These are phyloP conservation scores for Xiphias gladius DNA, from an alignment of 2,113 vertebrate genomes.

Conservation along the genomic window DNA sequence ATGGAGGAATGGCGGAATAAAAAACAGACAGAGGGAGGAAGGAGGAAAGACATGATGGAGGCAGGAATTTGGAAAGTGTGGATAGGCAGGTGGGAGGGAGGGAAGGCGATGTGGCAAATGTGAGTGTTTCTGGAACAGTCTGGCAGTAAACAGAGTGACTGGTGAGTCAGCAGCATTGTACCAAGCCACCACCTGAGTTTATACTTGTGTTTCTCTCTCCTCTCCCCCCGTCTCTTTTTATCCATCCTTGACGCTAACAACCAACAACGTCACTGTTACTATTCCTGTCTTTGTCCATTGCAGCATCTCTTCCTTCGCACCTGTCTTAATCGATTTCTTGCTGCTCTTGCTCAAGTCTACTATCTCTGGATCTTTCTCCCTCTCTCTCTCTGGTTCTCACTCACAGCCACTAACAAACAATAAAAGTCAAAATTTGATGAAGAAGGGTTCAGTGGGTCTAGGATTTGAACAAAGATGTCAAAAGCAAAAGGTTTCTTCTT, in stretches of 20 bases:
- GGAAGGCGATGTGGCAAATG: conserved; percentile 34
- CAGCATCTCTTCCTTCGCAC: conserved; percentile 37
- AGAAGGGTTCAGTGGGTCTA: no score
- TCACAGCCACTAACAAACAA: neutral
- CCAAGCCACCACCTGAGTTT: conserved; percentile 32
- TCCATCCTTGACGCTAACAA: conserved; percentile 16
- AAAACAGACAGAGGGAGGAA: neutral
- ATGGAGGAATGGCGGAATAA: neutral
- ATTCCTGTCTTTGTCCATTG: conserved; percentile 45
- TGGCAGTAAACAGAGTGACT: conserved; percentile 37
- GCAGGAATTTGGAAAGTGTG: conserved; percentile 25
- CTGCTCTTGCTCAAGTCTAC: conserved; percentile 16
- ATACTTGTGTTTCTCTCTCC: conserved; percentile 23
- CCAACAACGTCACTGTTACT: conserved; percentile 34
- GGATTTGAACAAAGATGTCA: no score
- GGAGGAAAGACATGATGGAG: conserved; percentile 7
- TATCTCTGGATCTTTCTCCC: conserved; percentile 19
- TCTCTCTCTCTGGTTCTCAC: conserved; percentile 17
- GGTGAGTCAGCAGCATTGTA: conserved; percentile 62
- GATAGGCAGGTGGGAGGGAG: conserved; percentile 12
- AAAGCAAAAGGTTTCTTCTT: no score
- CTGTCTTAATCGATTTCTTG: conserved; percentile 28
- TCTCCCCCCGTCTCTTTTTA: conserved; percentile 19
- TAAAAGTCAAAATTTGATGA: no score
- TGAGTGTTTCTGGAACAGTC: conserved; percentile 55